Evolutionary conservation across 2,888 invertebrate species (phyloP), one percentile per base, ranked within the genome.

Genomic region (Ornithoptera alexandrae): DNA sequence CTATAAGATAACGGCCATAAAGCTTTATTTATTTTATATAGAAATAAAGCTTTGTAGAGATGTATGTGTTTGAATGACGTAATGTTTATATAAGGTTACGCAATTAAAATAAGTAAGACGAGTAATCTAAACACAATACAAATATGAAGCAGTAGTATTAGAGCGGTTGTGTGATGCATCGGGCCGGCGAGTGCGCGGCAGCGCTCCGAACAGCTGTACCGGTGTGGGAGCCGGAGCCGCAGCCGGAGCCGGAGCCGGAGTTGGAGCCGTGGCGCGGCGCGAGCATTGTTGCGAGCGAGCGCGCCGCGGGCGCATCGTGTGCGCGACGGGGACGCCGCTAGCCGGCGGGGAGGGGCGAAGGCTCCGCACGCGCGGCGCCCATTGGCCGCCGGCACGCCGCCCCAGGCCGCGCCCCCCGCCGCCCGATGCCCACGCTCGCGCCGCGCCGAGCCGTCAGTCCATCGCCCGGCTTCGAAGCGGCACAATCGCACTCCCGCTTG

Each of bases 401-500:
- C 81, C 72, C 75, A 73, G 79, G 46, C 70, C 66, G 58, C 67
- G 66, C 90, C 86, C 83, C 84, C 85, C 85, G 81, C 84, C 73
- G 78, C 69, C 77, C 84, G 81, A 84, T 78, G 80, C 83, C 86
- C 85, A 80, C 77, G 81, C 85, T 82, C 77, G 72, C 83, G 74
- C 81, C 81, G 75, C 78, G 75, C 76, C 73, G 73, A 76, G 77
- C 83, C 85, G 84, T 82, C 92, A 92, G 92, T 92, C 89, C 84
- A 84, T 82, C 90, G 90, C 82, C 78, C 85, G 92, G 84, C 88
- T 82, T 80, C 89, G 89, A 87, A 86, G 91, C 87, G 92, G 87
- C 79, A 88, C 83, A 88, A 88, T 89, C 90, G 79, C 79, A 78
- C 83, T 72, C 76, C 83, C 79, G 79, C 79, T 81, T 79, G 87